Evolutionary conservation across 2,113 vertebrate genomes (phyloP), one percentile per base, ranked within the genome.

Genomic region (Microcebus lehilahytsara): DNA sequence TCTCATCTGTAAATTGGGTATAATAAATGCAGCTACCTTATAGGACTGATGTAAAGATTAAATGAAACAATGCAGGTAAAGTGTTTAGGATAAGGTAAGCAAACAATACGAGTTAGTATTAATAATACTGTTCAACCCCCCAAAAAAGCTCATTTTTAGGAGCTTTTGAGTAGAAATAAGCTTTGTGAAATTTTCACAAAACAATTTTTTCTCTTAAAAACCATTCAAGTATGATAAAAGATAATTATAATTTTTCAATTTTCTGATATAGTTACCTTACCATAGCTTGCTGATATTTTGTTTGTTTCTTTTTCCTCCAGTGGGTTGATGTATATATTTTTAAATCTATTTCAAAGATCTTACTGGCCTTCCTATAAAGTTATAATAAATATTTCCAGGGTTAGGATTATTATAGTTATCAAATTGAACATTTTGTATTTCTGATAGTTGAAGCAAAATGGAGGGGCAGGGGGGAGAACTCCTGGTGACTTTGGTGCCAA

Each of bases 361-460:
- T 95, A 96, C 49, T 89, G 80, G 77, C n/a, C 89, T 97, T 92
- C 86, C 81, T 81, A 1, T 67, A 86, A 53, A 40, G 49, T 72
- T 0, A 1, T 60, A 53, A 79, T 14, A 84, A 83, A 60, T 79
- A 93, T 56, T 67, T 30, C 1, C 0, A 1, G 60, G 37, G 75
- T 80, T 77, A 91, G n/a, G 46, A 51, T 75, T 83, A 74, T 27
- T 37, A 25, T 4, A 69, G 51, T 58, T 72, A 58, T 60, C 56
- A 46, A 95, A 90, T 27, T 79, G 96, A 96, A 80, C 83, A 78
- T 91, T 78, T 78, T 86, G 49, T 85, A 40, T 93, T 98, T 98
- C 97, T 97, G 97, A 20, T 9, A 34, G 91, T 89, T 93, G 97
- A 96, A 90, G 91, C 56, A 1, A 58, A 90, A 42, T 69, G 42